Base-by-base conservation (phyloP, 2,113 vertebrate species). In the Aptenodytes patagonicus region DNA sequence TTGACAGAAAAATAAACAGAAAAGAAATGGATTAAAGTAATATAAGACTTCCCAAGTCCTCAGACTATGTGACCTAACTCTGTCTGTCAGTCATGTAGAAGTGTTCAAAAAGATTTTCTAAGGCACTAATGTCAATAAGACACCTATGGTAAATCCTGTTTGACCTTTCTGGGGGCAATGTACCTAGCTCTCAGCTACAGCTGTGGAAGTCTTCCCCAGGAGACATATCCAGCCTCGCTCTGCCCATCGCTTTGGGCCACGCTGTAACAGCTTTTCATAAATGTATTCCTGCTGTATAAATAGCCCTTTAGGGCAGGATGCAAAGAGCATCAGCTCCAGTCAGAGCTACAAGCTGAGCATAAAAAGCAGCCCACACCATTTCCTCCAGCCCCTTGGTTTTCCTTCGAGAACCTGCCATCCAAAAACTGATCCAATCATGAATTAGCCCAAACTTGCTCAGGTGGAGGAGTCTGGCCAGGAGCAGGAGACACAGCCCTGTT, bases 121-220 rank as follows among this genome's bases (percentile, higher is more conserved):
- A 79, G 83, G 51, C 75, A 65, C 18, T 70, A 60, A 55, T 20
- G 58, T 76, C 87, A 85, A 10, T 70, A 66, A 95, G 55, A 69
- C 49, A 83, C 69, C 62, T 73, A 44, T 29, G 46, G 75, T 88
- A 93, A 96, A 88, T 93, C 84, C 93, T 91, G 18, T 73, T 87
- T 94, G 89, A 91, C 91, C 94, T 97, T 97, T 95, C 91, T 82
- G 54, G 83, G 68, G 77, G n/a, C 62, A 80, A 58, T n/a, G 62
- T 79, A 75, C 70, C 34, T 46, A 52, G 55, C 76, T 90, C 32
- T 72, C 58, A 80, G 92, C 81, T 84, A 49, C 81, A 89, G 89
- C 91, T 85, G 83, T n/a, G 54, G 62, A 79, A 78, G 34, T 51
- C 49, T 66, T 85, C 54, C 93, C 73, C 95, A 54, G 51, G 96